These are phyloP conservation scores for Cephus sareptanus DNA, from an alignment of 2,888 invertebrate species.

Conservation along the genomic window DNA sequence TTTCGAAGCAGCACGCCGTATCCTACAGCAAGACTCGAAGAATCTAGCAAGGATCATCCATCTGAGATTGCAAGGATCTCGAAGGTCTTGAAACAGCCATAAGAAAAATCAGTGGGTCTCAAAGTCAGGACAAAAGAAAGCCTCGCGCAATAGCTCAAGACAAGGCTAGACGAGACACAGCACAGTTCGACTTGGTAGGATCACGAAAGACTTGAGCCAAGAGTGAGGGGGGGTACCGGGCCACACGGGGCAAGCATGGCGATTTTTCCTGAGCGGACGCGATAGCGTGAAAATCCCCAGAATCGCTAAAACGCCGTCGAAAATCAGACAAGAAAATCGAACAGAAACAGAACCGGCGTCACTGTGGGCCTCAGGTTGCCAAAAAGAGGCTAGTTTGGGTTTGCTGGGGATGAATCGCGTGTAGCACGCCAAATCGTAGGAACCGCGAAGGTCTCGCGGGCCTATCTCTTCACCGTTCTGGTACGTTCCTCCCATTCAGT, in stretches of 20 bases:
- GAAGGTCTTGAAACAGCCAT: not conserved
- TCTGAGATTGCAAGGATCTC: not conserved
- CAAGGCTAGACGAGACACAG: not conserved
- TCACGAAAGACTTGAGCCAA: conserved; percentile 21
- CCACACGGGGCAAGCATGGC: conserved; percentile 48
- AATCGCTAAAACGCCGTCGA: not conserved
- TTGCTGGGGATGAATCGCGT: not conserved
- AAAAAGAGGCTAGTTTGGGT: not conserved
- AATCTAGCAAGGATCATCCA: not conserved
- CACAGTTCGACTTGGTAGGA: not conserved
- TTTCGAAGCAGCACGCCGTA: not conserved
- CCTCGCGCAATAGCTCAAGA: not conserved
- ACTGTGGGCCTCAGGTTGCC: not conserved
- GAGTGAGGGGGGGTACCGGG: conserved; percentile 38
- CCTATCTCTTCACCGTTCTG: conserved; percentile 22
- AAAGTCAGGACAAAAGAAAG: not conserved
- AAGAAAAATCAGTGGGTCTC: not conserved
- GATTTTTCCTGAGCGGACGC: conserved; percentile 38
- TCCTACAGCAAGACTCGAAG: not conserved
- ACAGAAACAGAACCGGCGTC: not conserved
- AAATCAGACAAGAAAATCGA: not conserved
- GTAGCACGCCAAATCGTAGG: not conserved
- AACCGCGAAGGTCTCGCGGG: conserved; percentile 9
- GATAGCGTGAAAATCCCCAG: conserved; percentile 23
- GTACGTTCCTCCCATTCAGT: conserved; percentile 32